Base-by-base conservation (phyloP, 1,140 invertebrate species). In the Rhizoglyphus robini region DNA sequence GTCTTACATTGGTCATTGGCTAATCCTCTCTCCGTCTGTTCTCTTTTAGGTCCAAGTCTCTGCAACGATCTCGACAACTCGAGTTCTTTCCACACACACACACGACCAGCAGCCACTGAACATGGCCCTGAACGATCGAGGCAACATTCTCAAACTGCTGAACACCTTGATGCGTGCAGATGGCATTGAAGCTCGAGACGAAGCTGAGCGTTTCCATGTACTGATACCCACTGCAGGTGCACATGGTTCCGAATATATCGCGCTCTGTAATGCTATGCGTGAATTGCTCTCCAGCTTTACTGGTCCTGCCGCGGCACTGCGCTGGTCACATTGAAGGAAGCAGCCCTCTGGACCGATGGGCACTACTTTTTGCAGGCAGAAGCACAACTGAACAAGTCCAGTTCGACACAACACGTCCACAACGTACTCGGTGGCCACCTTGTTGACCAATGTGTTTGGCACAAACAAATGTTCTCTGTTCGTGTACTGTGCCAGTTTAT, bases 301-400 rank as follows among this genome's bases (percentile, higher is more conserved):
- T 62, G 95, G 95, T 0, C 92, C 88, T 0, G 83, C 84, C 30
- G n/a, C n/a, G 92, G 78, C 75, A 90, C 87, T 1, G 90, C 88
- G 0, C 78, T 98, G 34, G 79, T 99, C 23, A 94, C 91, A 0
- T 72, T 79, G 1, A 76, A 81, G 1, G 74, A 86, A 49, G 93
- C 94, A 0, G 80, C 89, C 13, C 72, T 99, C 2, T 99, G 95
- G 94, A 96, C 93, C 0, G 95, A 98, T 79, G 94, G 92, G 0
- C 77, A n/a, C n/a, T n/a, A n/a, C n/a, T n/a, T n/a, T n/a, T n/a
- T n/a, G n/a, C n/a, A n/a, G n/a, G n/a, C n/a, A n/a, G n/a, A n/a
- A n/a, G n/a, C n/a, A n/a, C n/a, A n/a, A n/a, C n/a, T n/a, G n/a
- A n/a, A n/a, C n/a, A n/a, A n/a, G n/a, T n/a, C n/a, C n/a, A n/a